A percentile compares a stretch with the other conserved stretches of the same genome.
phyloP scores from a whole-genome alignment of 2,113 vertebrate species.

The Plecturocebus donacophilus region DNA sequence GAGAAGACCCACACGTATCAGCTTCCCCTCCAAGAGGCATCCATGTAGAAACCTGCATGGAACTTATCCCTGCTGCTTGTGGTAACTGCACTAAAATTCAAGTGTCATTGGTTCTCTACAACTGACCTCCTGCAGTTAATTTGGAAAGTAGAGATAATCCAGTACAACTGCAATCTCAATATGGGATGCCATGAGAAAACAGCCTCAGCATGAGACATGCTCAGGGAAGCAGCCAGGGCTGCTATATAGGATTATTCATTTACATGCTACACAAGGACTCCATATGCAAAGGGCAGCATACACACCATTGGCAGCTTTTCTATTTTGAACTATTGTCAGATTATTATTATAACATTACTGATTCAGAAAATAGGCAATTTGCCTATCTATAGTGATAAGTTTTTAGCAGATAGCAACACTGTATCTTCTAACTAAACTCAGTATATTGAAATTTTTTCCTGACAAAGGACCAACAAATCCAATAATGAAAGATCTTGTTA shows the following conservation, averaged over 20 bases:
- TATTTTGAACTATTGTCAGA: not conserved
- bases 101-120: not conserved
- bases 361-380: not conserved
- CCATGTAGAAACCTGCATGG: not conserved
- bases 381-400: not conserved
- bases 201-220: not conserved
- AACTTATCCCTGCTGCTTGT: not conserved
- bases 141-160: not conserved
- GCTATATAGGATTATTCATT: not conserved
- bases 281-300: not conserved
- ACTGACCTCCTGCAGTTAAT: not conserved
- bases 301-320: not conserved
- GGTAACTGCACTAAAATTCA: not conserved
- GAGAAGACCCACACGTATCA: not conserved
- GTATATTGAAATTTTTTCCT: not conserved
- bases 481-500: not conserved
- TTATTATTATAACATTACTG: not conserved
- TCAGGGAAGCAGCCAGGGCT: not conserved
- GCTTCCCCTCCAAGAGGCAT: not conserved
- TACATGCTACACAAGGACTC: not conserved
- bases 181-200: not conserved
- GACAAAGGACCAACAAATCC: not conserved
- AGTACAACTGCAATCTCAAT: not conserved
- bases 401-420: not conserved
- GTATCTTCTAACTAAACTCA: not conserved